phyloP scores from a whole-genome alignment of 1,140 invertebrate genomes.

The Drosophila ironensis region DNA sequence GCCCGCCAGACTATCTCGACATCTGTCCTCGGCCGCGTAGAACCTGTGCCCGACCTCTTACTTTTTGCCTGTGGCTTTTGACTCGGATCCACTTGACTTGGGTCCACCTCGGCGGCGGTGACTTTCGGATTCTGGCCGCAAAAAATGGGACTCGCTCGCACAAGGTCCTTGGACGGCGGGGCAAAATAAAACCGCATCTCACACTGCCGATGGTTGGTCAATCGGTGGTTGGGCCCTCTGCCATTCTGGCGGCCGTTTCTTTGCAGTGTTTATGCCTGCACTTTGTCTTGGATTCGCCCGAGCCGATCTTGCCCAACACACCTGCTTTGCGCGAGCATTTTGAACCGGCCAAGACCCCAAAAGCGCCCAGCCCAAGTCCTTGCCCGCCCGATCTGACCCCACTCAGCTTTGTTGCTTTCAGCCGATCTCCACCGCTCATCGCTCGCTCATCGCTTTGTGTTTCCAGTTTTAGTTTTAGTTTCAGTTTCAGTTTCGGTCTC shows the following conservation, averaged over 20 bases:
- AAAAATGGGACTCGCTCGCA: neutral
- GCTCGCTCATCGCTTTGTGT: too few relatives aligned
- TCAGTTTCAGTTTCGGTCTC: neutral
- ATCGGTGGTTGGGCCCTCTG: slow-evolving; percentile 12
- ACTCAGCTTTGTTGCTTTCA: neutral
- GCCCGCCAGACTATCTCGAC: neutral
- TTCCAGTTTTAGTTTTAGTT: slow-evolving; percentile 29
- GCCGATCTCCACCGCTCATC: slow-evolving; percentile 31
- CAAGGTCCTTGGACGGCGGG: slow-evolving; percentile 3
- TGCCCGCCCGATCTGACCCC: slow-evolving; percentile 13
- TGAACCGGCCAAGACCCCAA: slow-evolving; percentile 61
- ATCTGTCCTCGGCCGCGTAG: slow-evolving; percentile 5
- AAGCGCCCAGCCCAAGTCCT: slow-evolving; percentile 38
- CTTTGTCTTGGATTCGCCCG: neutral
- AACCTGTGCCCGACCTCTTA: slow-evolving; percentile 46
- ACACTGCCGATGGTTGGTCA: too few relatives aligned
- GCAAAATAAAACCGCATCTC: too few relatives aligned
- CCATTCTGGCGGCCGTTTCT: too few relatives aligned
- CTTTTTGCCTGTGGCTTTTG: slow-evolving; percentile 12
- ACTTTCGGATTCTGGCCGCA: slow-evolving; percentile 43
- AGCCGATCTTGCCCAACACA: slow-evolving; percentile 18
- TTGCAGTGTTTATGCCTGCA: slow-evolving; percentile 43
- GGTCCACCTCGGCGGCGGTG: slow-evolving; percentile 2
- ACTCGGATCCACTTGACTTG: neutral
- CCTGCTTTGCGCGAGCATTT: slow-evolving; percentile 10